phyloP scores from a whole-genome alignment of 2,113 vertebrate species.

The Brachyhypopomus occidentalis region DNA sequence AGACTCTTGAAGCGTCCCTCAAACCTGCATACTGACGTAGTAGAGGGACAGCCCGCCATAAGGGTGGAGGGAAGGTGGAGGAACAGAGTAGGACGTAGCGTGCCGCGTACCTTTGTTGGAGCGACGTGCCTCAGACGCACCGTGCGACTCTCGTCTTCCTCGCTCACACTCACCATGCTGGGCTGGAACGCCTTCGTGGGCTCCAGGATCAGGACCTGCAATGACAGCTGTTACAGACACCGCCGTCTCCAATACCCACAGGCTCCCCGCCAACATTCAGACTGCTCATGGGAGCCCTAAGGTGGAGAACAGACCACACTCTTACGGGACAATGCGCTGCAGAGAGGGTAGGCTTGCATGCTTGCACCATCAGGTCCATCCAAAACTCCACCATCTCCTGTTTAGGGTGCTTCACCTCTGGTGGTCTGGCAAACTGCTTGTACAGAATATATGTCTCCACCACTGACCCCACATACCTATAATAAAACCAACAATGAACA shows the following conservation, averaged over 20 bases:
- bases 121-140: conserved; percentile 79
- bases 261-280: neutral
- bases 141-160: conserved; percentile 66
- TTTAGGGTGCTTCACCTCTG: conserved; percentile 64
- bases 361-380: conserved; percentile 82
- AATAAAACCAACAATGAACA: neutral
- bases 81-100: neutral
- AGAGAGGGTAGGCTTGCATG: conserved; percentile 76
- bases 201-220: conserved; percentile 86
- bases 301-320: neutral
- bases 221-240: neutral
- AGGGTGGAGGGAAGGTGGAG: neutral
- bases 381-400: conserved; percentile 82
- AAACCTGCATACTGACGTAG: too few species aligned
- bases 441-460: conserved; percentile 90
- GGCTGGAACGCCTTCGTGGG: conserved; percentile 82
- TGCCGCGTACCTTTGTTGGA: conserved; percentile 70
- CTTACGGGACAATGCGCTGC: conserved; percentile 77
- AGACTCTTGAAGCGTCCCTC: too few species aligned
- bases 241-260: neutral
- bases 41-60: too few species aligned
- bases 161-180: conserved; percentile 70
- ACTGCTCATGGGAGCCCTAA: neutral
- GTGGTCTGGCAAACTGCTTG: conserved; percentile 76
- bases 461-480: conserved; percentile 85